These are phyloP conservation scores for Apis dorsata DNA, from an alignment of 1,140 invertebrate species.

Conservation along the genomic window DNA sequence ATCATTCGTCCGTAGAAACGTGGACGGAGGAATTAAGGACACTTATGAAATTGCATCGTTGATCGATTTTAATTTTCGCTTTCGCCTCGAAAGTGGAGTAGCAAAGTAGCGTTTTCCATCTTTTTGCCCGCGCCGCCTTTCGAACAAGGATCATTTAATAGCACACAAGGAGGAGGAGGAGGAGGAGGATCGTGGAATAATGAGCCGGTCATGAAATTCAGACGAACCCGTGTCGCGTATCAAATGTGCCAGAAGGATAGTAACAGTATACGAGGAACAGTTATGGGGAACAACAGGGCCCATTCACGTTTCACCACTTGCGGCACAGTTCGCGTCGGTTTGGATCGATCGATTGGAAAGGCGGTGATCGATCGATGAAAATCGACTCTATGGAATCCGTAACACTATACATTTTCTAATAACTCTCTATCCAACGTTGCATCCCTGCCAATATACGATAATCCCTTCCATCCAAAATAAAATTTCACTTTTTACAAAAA, in stretches of 20 bases:
- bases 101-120: background rate
- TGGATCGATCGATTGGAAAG: constrained; percentile 30
- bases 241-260: background rate
- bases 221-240: background rate
- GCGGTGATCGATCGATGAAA: constrained; percentile 3
- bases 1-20: constrained; percentile 27
- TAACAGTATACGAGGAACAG: constrained; percentile 38
- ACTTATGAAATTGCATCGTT: constrained; percentile 11
- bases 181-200: too few species aligned
- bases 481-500: background rate
- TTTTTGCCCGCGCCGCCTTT: too few species aligned
- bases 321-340: constrained; percentile 21
- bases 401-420: background rate
- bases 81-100: constrained; percentile 35
- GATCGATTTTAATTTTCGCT: constrained; percentile 35
- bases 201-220: background rate
- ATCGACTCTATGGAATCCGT: background rate
- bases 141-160: background rate
- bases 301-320: constrained; percentile 45
- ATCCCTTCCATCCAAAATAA: background rate
- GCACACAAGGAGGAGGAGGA: too few species aligned
- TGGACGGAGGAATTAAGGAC: constrained; percentile 9
- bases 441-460: background rate
- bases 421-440: background rate
- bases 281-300: constrained; percentile 21